Base-by-base conservation (phyloP, 1,140 invertebrate genomes). In the Orius laevigatus region DNA sequence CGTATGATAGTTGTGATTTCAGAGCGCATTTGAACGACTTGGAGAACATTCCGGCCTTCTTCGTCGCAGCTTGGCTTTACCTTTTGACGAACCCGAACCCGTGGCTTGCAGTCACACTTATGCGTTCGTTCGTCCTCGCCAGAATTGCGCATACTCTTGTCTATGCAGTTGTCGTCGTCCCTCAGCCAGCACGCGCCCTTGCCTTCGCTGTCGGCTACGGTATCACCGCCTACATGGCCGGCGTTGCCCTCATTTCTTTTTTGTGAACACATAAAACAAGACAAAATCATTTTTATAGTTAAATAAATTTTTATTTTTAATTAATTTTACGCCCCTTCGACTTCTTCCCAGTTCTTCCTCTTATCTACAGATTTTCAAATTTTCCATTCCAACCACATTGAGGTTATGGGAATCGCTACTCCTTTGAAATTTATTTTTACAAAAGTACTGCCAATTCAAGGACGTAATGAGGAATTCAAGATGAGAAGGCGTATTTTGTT, bases 21-120 rank as follows among this genome's bases (percentile, higher is more conserved):
- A 77, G 78, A 54, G 74, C 75, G 11, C 79, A 82, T 57, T 61
- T 69, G 45, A 82, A 81, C 56, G 79, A 82, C 57, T 53, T 82
- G 44, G 79, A 82, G 59, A 82, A 80, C 54, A 69, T 81, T 49
- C 58, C 75, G 8, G 66, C 74, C 3, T 81, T 79, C 64, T 66
- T 78, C 6, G 55, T 70, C 1, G 61, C 74, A 35, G 76, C 72
- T 1, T 66, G 70, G 0, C 52, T 78, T 1, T 82, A 78, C 59
- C 59, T 76, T 0, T 56, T 70, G 34, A 79, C 74, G 1, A 65
- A 66, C 38, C 79, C 79, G 11, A 55, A 59, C 4, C 36, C 59
- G 5, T 63, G 53, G 5, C 34, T 70, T n/a, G 79, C 78, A 20
- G 60, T 65, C 14, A 61, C 64, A n/a, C 58, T 79, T 8, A 78